Conservation (phyloP, 2,888 invertebrate genomes). For the Acrocera orbiculus region DNA sequence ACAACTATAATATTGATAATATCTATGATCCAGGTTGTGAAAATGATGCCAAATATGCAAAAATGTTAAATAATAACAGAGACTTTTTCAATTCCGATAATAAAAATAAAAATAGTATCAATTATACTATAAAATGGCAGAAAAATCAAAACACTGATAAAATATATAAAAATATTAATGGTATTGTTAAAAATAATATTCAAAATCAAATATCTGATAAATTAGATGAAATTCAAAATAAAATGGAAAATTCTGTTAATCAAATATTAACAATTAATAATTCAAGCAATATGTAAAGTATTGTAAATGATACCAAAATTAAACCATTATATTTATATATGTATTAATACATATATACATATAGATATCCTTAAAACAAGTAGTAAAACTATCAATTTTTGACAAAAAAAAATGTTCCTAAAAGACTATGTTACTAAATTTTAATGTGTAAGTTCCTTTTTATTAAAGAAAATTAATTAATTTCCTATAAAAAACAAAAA, state of each 20-base stretch:
- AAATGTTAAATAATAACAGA: neutral
- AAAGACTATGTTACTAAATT: no score
- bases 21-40: neutral
- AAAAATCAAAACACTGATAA: neutral
- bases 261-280: slow-evolving; percentile 10
- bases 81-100: neutral
- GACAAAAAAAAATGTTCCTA: no score
- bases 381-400: no score
- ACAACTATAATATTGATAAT: slow-evolving; percentile 2
- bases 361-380: no score
- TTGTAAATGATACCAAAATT: neutral
- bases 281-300: slow-evolving; percentile 1
- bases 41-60: neutral
- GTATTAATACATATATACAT: no score
- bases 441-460: no score
- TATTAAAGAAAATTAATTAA: no score
- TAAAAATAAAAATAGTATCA: neutral
- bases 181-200: neutral
- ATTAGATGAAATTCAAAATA: slow-evolving; percentile 6
- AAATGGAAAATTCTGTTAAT: slow-evolving; percentile 10
- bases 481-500: no score
- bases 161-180: neutral
- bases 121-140: neutral
- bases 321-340: no score
- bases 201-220: neutral